Evolutionary conservation across 2,113 vertebrate genomes (phyloP).

Genomic region (Aix galericulata): DNA sequence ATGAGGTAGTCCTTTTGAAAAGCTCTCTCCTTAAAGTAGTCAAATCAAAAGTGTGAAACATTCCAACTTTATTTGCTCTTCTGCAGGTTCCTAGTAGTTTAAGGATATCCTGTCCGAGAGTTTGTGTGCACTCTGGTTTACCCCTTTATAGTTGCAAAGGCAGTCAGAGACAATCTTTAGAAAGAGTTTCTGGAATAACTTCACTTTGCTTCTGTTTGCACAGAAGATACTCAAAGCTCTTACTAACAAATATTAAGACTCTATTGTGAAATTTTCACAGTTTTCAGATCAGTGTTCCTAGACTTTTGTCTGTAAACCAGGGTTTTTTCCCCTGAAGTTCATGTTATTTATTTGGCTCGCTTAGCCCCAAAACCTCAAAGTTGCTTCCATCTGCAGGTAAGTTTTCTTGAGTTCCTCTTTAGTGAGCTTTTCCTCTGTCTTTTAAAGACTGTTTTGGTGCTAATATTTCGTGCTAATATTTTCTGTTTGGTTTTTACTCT

Average conservation of each 20-base stretch:
- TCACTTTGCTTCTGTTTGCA: background rate
- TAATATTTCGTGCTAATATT: background rate
- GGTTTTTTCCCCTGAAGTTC: background rate
- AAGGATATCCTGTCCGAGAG: background rate
- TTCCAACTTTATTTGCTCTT: background rate
- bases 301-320: background rate
- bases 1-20: background rate
- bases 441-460: background rate
- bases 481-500: background rate
- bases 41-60: background rate
- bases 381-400: background rate
- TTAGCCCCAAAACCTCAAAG: background rate
- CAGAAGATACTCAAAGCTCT: background rate
- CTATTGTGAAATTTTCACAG: background rate
- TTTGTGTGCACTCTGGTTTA: background rate
- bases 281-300: background rate
- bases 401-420: background rate
- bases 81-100: background rate
- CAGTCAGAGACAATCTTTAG: background rate
- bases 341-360: accelerated
- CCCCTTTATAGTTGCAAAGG: background rate
- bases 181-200: background rate
- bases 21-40: background rate
- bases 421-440: background rate
- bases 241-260: background rate